Base-by-base conservation (phyloP, 2,113 vertebrate genomes). In the Corydoras sp. region DNA sequence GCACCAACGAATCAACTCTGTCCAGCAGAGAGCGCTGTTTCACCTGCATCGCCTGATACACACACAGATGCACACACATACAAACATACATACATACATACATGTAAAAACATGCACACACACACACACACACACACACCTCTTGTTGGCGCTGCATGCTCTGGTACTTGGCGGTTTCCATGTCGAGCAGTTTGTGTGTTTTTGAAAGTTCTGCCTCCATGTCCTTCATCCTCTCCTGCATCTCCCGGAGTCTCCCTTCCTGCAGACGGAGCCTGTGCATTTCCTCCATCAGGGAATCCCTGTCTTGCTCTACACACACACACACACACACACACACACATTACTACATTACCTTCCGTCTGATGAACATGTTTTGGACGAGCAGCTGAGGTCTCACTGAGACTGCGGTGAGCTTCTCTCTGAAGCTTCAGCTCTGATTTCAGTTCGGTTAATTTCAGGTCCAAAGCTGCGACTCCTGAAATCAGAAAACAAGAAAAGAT, bases 11-110 rank as follows among this genome's bases (percentile, higher is more conserved):
- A 69, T 92, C 86, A 0, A 96, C 81, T 79, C 92, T 92, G 82
- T 92, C 89, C 58, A 93, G 66, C 77, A 99, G 84, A 53, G 79
- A 78, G 4, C 69, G 89, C 81, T 96, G 94, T 82, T 97, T 97
- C 68, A 81, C 85, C 84, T 93, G 92, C 78, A 94, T 87, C 14
- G 93, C 92, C 96, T 99, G 72, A 15, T 10, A 68, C 8, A 32
- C 32, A 76, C 4, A 73, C n/a, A n/a, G n/a, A n/a, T n/a, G n/a
- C n/a, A n/a, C 63, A 56, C 50, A 67, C 53, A 35, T 35, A 35
- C n/a, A 24, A 15, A 64, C 18, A 50, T 13, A 56, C 13, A 65
- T 18, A 69, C 3, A 12, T 2, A 51, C 13, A 50, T 50, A 68
- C 51, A 65, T 48, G 30, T 10, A 24, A 24, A 24, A 15, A 64